Evolutionary conservation across 2,888 invertebrate genomes (phyloP).

Genomic region (Subacronicta megacephala): DNA sequence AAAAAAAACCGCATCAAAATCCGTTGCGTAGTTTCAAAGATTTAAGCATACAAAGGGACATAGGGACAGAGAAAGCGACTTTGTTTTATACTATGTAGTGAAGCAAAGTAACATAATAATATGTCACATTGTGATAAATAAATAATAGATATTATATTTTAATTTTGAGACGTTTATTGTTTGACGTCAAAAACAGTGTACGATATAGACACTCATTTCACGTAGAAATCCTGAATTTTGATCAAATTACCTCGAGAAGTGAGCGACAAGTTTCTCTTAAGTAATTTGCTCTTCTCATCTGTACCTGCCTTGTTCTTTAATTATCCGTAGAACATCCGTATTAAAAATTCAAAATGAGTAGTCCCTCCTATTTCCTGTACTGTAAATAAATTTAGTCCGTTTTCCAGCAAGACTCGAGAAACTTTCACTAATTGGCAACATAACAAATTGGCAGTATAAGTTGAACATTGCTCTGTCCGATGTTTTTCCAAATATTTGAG

Average conservation of each 20-base stretch:
- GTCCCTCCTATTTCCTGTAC: conserved; percentile 55
- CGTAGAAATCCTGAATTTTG: conserved; percentile 31
- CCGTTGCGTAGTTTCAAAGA: too few species aligned
- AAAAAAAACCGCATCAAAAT: too few species aligned
- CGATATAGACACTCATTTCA: conserved; percentile 38
- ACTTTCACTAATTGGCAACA: conserved; percentile 64
- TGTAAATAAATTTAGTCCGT: conserved; percentile 54
- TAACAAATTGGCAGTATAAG: conserved; percentile 65
- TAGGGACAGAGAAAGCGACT: too few species aligned
- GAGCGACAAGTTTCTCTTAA: conserved; percentile 32
- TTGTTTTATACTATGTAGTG: too few species aligned
- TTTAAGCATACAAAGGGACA: too few species aligned
- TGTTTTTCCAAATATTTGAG: conserved; percentile 50
- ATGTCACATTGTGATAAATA: too few species aligned
- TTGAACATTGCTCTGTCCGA: conserved; percentile 55
- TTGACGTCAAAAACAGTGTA: conserved; percentile 23
- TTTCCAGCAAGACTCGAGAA: conserved; percentile 52
- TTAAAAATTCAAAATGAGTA: conserved; percentile 62
- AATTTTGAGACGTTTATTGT: conserved; percentile 36
- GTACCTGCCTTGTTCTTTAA: conserved; percentile 47
- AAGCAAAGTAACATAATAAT: too few species aligned
- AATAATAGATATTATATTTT: too few species aligned
- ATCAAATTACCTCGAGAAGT: conserved; percentile 46
- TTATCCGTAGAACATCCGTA: conserved; percentile 43
- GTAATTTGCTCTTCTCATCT: conserved; percentile 41